These are phyloP conservation scores for Napeogenes inachia DNA, from an alignment of 2,888 invertebrate species.

Conservation along the genomic window DNA sequence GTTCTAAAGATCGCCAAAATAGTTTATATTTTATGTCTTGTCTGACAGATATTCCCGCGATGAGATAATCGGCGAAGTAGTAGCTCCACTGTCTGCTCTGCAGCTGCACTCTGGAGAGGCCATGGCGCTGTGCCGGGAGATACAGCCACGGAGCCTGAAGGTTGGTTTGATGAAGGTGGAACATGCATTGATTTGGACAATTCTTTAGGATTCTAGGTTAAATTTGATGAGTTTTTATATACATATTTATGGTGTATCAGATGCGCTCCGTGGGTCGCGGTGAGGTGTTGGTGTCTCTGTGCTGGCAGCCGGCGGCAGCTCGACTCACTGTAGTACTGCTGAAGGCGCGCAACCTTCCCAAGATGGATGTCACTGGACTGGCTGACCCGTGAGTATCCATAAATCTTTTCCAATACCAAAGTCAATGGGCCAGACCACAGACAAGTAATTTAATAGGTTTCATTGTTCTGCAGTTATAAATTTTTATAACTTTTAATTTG, in stretches of 20 bases:
- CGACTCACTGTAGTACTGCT: conserved; percentile 96
- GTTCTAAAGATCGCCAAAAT: no score
- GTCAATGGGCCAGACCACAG: no score
- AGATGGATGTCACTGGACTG: conserved; percentile 98
- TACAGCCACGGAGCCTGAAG: conserved; percentile 95
- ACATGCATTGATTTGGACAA: not conserved
- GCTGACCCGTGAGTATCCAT: conserved; percentile 93
- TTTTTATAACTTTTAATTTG: no score
- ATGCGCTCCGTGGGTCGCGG: conserved; percentile 96
- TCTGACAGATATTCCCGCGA: conserved; percentile 92
- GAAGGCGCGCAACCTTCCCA: conserved; percentile 97
- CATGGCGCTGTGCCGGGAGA: conserved; percentile 88
- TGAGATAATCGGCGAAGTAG: conserved; percentile 98
- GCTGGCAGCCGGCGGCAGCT: conserved; percentile 98
- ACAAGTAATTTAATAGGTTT: no score
- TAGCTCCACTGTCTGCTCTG: conserved; percentile 88
- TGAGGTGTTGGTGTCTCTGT: conserved; percentile 95
- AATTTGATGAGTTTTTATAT: no score
- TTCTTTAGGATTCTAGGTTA: not conserved
- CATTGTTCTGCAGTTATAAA: no score
- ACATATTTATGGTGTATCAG: conserved; percentile 57
- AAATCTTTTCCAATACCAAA: no score
- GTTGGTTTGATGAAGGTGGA: conserved; percentile 59
- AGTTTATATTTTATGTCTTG: no score
- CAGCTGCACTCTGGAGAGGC: conserved; percentile 81